A percentile compares a stretch with the other conserved stretches of the same genome.
These are phyloP conservation scores for Echeneis naucrates DNA, from an alignment of 2,797 vertebrate species.

Conservation along the genomic window DNA sequence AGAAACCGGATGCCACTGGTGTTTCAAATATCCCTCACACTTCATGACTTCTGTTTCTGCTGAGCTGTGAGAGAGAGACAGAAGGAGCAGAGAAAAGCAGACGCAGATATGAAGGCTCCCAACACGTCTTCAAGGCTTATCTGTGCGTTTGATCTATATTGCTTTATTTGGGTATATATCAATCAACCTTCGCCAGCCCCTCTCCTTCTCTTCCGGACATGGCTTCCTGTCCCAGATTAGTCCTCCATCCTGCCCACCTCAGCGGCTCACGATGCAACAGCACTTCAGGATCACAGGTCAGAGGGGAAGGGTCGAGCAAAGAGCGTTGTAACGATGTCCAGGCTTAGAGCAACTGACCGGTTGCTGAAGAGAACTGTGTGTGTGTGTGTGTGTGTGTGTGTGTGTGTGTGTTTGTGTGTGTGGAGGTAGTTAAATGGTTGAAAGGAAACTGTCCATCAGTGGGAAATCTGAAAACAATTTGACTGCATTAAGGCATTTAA, in stretches of 20 bases:
- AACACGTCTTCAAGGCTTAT: slow-evolving; percentile 61
- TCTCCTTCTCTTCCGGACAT: slow-evolving; percentile 68
- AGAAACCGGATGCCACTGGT: slow-evolving; percentile 76
- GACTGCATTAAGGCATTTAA: slow-evolving; percentile 82
- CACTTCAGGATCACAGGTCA: slow-evolving; percentile 84
- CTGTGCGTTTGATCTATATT: slow-evolving; percentile 77
- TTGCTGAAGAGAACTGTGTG: slow-evolving; percentile 24
- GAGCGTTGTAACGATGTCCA: slow-evolving; percentile 84
- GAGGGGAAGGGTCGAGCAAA: slow-evolving; percentile 78
- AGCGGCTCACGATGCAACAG: slow-evolving; percentile 81
- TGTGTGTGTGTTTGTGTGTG: slow-evolving; percentile 62
- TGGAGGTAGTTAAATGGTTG: slow-evolving; percentile 78
- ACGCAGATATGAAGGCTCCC: slow-evolving; percentile 45
- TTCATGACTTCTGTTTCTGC: slow-evolving; percentile 68
- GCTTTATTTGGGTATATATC: slow-evolving; percentile 79
- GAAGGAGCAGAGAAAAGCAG: neutral
- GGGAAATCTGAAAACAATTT: slow-evolving; percentile 89
- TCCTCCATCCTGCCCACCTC: slow-evolving; percentile 78
- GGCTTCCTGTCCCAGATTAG: slow-evolving; percentile 83
- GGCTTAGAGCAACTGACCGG: slow-evolving; percentile 72
- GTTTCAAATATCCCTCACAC: slow-evolving; percentile 71
- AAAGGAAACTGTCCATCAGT: slow-evolving; percentile 85
- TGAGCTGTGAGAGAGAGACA: neutral
- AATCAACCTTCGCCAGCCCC: slow-evolving; percentile 65
- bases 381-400: slow-evolving; percentile 7